Evolutionary conservation across 2,888 invertebrate genomes (phyloP), one percentile per base, ranked within the genome.

Genomic region (Trachelus tabidus): DNA sequence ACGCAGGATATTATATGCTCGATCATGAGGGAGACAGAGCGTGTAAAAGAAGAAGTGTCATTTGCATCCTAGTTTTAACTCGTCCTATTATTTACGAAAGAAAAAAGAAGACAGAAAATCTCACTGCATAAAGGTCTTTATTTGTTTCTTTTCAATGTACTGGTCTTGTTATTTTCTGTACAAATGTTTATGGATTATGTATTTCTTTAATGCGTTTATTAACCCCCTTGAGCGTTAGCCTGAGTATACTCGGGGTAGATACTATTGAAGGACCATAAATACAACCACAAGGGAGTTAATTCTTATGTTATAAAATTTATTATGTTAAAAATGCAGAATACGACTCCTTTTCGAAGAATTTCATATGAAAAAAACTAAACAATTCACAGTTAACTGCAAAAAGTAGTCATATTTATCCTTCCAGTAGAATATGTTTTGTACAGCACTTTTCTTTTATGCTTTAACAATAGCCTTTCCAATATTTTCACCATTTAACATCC

Each of bases 381-480:
- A 12, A 12, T 35, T 35, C 3, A 35, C 35, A 35, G 35, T 12
- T 35, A 35, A 35, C 12, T 35, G 35, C 35, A 35, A 35, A 3
- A 35, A 35, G 35, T 1, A 35, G 35, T 35, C 1, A 1, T 35
- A 35, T 35, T 35, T 35, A 12, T 35, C 12, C 12, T 35, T 35
- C 3, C 12, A 12, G 35, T 35, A 23, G 15, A 1, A 56, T 56
- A 23, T 23, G 23, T 23, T 23, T 56, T 56, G 9, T 56, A 23
- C 2, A 23, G 9, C 23, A 56, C 23, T 23, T 23, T 40, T 40
- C 4, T 69, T 30, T 90, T 90, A 94, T 6, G 92, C 92, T 92
- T 94, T 94, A 15, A 96, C 94, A 80, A 96, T 90, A 56, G 95
- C 95, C 92, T 96, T 96, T 75, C 96, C 96, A 34, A 92, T 93